These are phyloP conservation scores for Tragelaphus oryx DNA, from an alignment of 2,797 vertebrate species.

Conservation along the genomic window DNA sequence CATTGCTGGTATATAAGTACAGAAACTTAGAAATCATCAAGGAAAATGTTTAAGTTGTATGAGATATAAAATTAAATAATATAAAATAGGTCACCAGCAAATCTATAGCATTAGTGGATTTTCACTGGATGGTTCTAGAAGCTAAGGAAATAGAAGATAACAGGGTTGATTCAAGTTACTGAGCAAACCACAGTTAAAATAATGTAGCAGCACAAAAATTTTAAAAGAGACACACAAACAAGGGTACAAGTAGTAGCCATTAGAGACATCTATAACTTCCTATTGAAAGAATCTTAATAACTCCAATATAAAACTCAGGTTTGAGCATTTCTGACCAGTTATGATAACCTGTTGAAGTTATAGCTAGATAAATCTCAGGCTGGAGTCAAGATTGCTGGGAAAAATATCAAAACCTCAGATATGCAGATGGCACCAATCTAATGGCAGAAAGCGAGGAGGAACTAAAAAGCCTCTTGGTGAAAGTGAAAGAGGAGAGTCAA, in stretches of 20 bases:
- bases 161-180: neutral
- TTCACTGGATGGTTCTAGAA: constrained; percentile 10
- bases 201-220: neutral
- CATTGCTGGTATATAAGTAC: neutral
- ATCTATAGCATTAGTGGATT: neutral
- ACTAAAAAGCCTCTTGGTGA: neutral
- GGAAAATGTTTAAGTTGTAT: neutral
- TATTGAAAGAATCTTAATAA: neutral
- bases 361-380: neutral
- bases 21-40: neutral
- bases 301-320: neutral
- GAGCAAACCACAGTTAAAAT: neutral
- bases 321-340: neutral
- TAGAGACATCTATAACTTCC: neutral
- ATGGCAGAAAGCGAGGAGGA: neutral
- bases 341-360: neutral
- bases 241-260: neutral
- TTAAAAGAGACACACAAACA: neutral
- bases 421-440: neutral
- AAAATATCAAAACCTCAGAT: neutral
- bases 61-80: neutral
- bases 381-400: neutral
- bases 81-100: neutral
- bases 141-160: neutral
- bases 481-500: neutral